A percentile compares a stretch with the other conserved stretches of the same genome.
Conservation (phyloP, 2,888 invertebrate species). For the Nephrotoma guestfalica region DNA sequence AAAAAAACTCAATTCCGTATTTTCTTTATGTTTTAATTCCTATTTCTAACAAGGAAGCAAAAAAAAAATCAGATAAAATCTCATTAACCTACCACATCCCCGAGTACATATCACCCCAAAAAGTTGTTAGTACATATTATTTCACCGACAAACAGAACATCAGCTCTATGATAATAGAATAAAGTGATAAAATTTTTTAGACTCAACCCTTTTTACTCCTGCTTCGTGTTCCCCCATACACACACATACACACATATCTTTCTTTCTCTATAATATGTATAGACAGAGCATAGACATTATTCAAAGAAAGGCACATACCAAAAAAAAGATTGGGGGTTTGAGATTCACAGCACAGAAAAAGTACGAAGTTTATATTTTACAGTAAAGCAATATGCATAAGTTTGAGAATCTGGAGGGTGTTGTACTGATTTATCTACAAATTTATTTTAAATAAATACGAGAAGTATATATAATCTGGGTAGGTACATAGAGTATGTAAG, state of each 20-base stretch:
- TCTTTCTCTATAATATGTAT: not conserved
- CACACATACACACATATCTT: too few relatives aligned
- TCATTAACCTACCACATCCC: not conserved
- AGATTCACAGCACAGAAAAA: not conserved
- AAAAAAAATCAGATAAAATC: not conserved
- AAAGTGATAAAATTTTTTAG: not conserved
- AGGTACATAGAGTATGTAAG: not conserved
- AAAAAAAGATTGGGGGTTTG: not conserved
- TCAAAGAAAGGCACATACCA: not conserved
- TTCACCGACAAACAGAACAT: not conserved
- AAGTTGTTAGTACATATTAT: not conserved
- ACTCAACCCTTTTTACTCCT: not conserved
- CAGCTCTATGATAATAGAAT: not conserved
- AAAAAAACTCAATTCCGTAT: not conserved
- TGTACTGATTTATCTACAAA: not conserved
- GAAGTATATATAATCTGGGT: not conserved
- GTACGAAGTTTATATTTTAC: not conserved
- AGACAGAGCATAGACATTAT: not conserved
- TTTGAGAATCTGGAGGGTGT: not conserved
- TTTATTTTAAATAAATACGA: not conserved
- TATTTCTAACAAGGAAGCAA: not conserved
- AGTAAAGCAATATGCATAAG: not conserved
- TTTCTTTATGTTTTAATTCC: not conserved
- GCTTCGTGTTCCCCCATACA: not conserved
- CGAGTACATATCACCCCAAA: not conserved